Evolutionary conservation across 2,113 vertebrate species (phyloP).

Genomic region (Noturus placidus): DNA sequence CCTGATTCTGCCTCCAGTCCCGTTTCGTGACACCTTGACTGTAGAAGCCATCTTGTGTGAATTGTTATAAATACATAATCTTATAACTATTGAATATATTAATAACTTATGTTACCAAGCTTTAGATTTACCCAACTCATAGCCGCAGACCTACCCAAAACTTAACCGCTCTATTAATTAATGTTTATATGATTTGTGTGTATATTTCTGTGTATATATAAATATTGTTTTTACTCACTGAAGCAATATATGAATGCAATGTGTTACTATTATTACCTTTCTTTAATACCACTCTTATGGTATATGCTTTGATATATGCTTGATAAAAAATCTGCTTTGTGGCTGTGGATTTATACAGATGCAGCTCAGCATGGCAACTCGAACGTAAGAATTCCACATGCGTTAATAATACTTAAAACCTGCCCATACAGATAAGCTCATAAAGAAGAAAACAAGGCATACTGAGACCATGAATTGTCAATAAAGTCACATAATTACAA

Average conservation of each 20-base stretch:
- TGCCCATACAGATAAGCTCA: slow-evolving; percentile 8
- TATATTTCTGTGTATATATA: not conserved
- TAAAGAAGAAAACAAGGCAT: slow-evolving; percentile 5
- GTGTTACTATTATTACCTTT: not conserved
- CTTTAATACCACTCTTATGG: not conserved
- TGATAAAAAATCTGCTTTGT: not conserved
- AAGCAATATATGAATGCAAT: not conserved
- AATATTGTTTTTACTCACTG: not conserved
- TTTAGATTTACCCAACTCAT: not conserved
- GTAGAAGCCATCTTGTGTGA: not conserved
- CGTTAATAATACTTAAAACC: not conserved
- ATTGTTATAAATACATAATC: not conserved
- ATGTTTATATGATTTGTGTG: not conserved
- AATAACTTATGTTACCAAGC: not conserved
- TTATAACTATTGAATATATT: not conserved
- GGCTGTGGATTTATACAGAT: not conserved
- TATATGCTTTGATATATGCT: no score
- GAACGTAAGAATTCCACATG: not conserved
- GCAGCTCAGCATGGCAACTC: not conserved
- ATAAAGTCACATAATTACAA: slow-evolving; percentile 29
- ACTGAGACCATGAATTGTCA: slow-evolving; percentile 32
- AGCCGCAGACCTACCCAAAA: not conserved
- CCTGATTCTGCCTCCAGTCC: no score
- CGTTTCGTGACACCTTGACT: no score
- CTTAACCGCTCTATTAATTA: not conserved